Percentiles rank a stretch among this genome's conserved stretches.
phyloP scores from a whole-genome alignment of 2,888 invertebrate genomes.

The Alloscopus bannaensis region DNA sequence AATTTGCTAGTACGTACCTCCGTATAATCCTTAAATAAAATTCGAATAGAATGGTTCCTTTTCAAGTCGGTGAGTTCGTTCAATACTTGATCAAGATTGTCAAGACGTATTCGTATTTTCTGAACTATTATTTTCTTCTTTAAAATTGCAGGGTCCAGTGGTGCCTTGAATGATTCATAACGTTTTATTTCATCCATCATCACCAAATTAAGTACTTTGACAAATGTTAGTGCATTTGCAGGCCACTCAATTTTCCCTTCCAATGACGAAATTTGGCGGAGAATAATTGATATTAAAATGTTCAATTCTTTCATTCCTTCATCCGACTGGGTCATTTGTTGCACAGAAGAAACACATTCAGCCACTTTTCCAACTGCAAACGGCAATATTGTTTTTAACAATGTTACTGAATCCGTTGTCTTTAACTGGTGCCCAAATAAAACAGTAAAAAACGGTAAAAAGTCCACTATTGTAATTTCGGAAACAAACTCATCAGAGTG shows the following conservation, averaged over 20 bases:
- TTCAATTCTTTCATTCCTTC: conserved; percentile 33
- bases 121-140: conserved; percentile 50
- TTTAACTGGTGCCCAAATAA: conserved; percentile 62
- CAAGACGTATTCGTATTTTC: conserved; percentile 35
- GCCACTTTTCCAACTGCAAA: conserved; percentile 68
- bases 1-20: too few species aligned
- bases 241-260: conserved; percentile 70
- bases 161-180: neutral
- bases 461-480: conserved; percentile 41
- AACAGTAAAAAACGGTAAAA: conserved; percentile 63
- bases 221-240: conserved; percentile 65
- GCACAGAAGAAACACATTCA: neutral
- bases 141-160: neutral
- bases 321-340: neutral
- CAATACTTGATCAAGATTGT: conserved; percentile 51
- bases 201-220: conserved; percentile 50
- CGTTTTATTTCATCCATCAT: conserved; percentile 49
- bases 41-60: conserved; percentile 64
- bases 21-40: conserved; percentile 66
- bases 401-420: conserved; percentile 48
- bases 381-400: conserved; percentile 66
- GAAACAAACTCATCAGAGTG: conserved; percentile 70
- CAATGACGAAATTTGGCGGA: conserved; percentile 66
- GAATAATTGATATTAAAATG: conserved; percentile 45
- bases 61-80: conserved; percentile 65